These are phyloP conservation scores for Pitta sordida DNA, from an alignment of 2,113 vertebrate species.

Conservation along the genomic window DNA sequence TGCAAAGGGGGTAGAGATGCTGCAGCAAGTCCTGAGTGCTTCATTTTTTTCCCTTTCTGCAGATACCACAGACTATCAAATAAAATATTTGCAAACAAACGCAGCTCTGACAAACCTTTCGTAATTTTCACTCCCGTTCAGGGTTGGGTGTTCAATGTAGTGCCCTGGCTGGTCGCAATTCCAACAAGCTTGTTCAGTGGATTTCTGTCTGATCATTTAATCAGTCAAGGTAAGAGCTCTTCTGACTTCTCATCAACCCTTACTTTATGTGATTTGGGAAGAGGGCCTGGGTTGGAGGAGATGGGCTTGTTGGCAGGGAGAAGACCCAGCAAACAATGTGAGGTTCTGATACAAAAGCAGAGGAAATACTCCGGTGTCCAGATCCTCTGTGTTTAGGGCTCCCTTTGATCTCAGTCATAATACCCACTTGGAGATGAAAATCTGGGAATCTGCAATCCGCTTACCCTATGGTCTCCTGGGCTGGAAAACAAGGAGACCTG, in stretches of 20 bases:
- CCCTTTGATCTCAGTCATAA: background rate
- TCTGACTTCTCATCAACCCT: background rate
- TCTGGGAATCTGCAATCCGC: background rate
- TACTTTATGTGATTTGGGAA: background rate
- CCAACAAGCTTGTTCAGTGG: conserved; percentile 88
- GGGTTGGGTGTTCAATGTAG: conserved; percentile 97
- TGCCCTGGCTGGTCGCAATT: conserved; percentile 94
- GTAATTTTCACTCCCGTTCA: conserved; percentile 49
- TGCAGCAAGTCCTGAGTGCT: background rate
- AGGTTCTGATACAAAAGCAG: background rate
- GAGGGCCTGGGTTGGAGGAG: background rate
- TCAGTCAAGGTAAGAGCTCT: conserved; percentile 81
- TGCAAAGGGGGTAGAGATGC: background rate
- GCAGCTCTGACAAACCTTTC: background rate
- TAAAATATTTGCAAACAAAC: background rate
- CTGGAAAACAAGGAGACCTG: background rate
- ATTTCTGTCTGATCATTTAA: conserved; percentile 89
- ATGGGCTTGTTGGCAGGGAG: background rate
- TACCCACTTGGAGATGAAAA: background rate
- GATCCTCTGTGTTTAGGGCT: background rate
- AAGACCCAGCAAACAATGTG: background rate
- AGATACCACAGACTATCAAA: background rate
- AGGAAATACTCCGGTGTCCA: background rate
- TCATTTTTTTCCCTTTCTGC: background rate
- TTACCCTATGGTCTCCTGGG: background rate